Evolutionary conservation across 2,113 vertebrate species (phyloP).

Genomic region (Mirounga angustirostris): DNA sequence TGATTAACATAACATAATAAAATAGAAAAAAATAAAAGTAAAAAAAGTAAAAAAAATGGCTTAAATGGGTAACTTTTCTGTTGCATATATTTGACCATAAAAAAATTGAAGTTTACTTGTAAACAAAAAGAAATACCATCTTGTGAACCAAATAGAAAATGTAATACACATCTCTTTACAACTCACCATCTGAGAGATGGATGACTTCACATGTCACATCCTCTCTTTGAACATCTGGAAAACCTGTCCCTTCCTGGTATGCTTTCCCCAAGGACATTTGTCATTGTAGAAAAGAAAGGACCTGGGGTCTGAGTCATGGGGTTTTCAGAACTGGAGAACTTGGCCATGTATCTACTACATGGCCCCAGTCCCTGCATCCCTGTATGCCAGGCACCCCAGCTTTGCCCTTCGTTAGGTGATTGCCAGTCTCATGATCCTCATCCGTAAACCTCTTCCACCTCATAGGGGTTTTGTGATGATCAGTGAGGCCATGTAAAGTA

Average conservation of each 20-base stretch:
- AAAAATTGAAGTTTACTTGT: neutral
- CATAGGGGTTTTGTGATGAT: neutral
- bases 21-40: no score
- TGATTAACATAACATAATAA: no score
- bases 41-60: neutral
- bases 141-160: neutral
- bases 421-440: neutral
- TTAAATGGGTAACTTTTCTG: neutral
- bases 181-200: neutral
- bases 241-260: neutral
- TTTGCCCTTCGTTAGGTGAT: neutral
- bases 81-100: neutral
- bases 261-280: no score
- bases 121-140: neutral
- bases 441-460: neutral
- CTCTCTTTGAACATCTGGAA: neutral
- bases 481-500: neutral
- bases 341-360: neutral
- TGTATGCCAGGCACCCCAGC: accelerated
- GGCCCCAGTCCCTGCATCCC: neutral
- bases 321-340: neutral
- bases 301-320: neutral
- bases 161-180: neutral
- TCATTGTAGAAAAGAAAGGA: neutral
- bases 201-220: no score